phyloP scores from a whole-genome alignment of 2,113 vertebrate genomes.

The Antechinus stuartii region DNA sequence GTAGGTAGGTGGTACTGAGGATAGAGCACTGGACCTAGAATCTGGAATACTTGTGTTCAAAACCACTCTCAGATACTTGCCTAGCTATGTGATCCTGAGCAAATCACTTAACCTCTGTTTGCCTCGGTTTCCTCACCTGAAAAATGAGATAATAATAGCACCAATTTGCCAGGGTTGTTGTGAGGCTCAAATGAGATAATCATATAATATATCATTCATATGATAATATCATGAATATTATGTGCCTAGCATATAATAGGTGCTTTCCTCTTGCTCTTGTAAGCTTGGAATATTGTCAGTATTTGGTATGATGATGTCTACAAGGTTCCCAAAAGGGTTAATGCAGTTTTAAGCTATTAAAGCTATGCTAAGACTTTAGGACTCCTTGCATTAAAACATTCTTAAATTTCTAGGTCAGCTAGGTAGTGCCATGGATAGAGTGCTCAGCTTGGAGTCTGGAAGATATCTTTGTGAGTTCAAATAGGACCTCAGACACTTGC shows the following conservation, averaged over 20 bases:
- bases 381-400: background rate
- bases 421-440: background rate
- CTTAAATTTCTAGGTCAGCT: background rate
- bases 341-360: background rate
- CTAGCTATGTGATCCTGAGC: background rate
- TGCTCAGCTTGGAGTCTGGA: background rate
- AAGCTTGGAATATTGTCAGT: background rate
- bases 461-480: background rate
- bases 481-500: background rate
- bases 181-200: background rate
- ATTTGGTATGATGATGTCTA: background rate
- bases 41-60: background rate
- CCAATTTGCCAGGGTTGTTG: background rate
- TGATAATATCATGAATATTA: background rate
- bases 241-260: background rate
- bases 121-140: background rate
- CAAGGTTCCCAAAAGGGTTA: background rate
- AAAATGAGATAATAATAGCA: background rate
- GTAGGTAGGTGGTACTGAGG: background rate
- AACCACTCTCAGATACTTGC: background rate
- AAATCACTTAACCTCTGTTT: background rate
- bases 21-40: background rate
- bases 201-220: background rate
- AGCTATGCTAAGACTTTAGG: background rate
- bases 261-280: background rate